Base-by-base conservation (phyloP, 1,140 invertebrate genomes). In the Dreissena polymorpha region DNA sequence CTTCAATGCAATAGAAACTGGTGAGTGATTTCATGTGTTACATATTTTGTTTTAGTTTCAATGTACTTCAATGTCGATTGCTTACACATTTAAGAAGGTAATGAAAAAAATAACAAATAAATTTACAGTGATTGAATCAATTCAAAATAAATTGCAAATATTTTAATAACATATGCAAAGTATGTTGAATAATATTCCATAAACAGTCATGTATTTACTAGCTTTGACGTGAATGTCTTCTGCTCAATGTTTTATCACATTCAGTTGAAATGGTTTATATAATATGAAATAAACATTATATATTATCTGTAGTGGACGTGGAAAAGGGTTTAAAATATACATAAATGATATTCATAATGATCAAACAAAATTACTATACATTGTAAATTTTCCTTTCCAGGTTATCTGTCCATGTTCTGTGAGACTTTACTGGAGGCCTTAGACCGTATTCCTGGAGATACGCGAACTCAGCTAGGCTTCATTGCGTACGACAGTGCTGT, bases 401-500 rank as follows among this genome's bases (percentile, higher is more conserved):
- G 98, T 21, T 99, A 99, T 91, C 94, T 99, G 79, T 94, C 95
- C 88, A 93, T 96, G 12, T 96, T 98, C 49, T 98, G 98, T 90
- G 95, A 97, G 79, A 95, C 95, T 0, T 93, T 99, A 14, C 68
- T 94, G 39, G 95, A 96, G n/a, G 96, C 98, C 90, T 92, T 99
- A 84, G 96, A 97, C 73, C 95, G 96, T 90, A 93, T 99, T 81
- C 99, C 99, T 0, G 98, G 99, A 6, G 98, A 99, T 93, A 94
- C 96, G 50, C 94, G 98, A 73, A 98, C 97, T 10, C 96, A 98
- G 93, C 95, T 99, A 83, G 98, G 97, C 23, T 99, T 99, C 93
- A 95, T 99, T 68, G 97, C 97, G 25, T 98, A 96, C 91, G 97
- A 99, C 92, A 96, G 96, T 67, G 95, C 95, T 65, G 94, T 99